phyloP scores from a whole-genome alignment of 2,797 vertebrate genomes.

The Cetoscarus ocellatus region DNA sequence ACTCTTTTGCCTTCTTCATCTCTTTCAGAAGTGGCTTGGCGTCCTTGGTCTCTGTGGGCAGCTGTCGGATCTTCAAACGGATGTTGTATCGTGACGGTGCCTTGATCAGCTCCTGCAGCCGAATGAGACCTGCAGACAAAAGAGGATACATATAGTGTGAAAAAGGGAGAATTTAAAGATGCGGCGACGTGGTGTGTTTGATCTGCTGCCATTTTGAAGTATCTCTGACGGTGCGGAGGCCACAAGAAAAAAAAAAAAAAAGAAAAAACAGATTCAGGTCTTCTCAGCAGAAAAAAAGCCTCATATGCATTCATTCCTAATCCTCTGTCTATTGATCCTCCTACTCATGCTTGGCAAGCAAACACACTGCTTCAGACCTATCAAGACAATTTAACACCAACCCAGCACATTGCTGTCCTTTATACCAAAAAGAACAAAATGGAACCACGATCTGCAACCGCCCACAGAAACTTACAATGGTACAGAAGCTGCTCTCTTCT shows the following conservation, averaged over 20 bases:
- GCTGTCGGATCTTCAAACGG: conserved; percentile 97
- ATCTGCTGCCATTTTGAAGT: conserved; percentile 73
- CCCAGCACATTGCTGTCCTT: conserved; percentile 61
- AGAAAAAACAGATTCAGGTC: conserved; percentile 58
- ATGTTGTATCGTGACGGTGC: conserved; percentile 97
- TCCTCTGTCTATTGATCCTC: conserved; percentile 75
- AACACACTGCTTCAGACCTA: conserved; percentile 67
- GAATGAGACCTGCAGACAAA: conserved; percentile 92
- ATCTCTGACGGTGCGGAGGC: conserved; percentile 55
- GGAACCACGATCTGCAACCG: conserved; percentile 55
- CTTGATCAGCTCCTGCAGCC: conserved; percentile 98
- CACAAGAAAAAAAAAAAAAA: conserved; percentile 56
- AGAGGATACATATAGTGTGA: conserved; percentile 51
- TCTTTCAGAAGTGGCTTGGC: conserved; percentile 98
- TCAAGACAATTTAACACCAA: conserved; percentile 71
- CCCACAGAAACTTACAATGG: conserved; percentile 65
- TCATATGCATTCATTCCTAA: conserved; percentile 69
- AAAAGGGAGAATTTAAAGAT: conserved; percentile 63
- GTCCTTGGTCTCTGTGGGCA: conserved; percentile 96
- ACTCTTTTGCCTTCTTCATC: conserved; percentile 99
- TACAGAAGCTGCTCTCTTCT: conserved; percentile 50
- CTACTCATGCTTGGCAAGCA: conserved; percentile 72
- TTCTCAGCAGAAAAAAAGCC: conserved; percentile 59
- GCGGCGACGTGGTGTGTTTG: conserved; percentile 57
- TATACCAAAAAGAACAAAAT: conserved; percentile 55